A percentile compares a stretch with the other conserved stretches of the same genome.
Conservation (phyloP, 2,113 vertebrate species). For the Ursus arctos region DNA sequence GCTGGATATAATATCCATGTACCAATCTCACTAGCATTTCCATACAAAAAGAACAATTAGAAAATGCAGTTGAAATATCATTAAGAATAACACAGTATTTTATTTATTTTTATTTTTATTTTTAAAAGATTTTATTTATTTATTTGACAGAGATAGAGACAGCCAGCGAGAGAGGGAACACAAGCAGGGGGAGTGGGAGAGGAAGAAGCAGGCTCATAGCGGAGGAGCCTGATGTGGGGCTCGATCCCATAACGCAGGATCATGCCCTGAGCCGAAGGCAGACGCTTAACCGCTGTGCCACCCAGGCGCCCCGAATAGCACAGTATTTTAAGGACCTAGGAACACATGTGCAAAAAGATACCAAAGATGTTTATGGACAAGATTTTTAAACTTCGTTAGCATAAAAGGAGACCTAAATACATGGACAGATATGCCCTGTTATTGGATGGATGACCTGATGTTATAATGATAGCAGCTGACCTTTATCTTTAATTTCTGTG, state of each 20-base stretch:
- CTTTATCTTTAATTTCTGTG: neutral
- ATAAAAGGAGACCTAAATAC: neutral
- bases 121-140: too few species aligned
- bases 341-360: neutral
- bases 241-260: too few species aligned
- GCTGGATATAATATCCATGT: neutral
- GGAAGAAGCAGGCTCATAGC: too few species aligned
- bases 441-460: neutral
- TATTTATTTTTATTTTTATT: neutral
- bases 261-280: too few species aligned
- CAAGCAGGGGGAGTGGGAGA: too few species aligned
- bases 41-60: neutral
- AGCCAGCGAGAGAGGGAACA: too few species aligned
- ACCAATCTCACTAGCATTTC: neutral
- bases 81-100: neutral
- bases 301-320: neutral
- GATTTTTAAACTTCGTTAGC: neutral
- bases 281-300: too few species aligned
- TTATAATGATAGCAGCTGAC: neutral
- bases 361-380: neutral
- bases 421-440: neutral
- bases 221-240: too few species aligned
- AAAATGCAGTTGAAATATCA: neutral
- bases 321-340: neutral
- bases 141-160: too few species aligned